phyloP scores from a whole-genome alignment of 2,888 invertebrate genomes.

The Yponomeuta sedellus region DNA sequence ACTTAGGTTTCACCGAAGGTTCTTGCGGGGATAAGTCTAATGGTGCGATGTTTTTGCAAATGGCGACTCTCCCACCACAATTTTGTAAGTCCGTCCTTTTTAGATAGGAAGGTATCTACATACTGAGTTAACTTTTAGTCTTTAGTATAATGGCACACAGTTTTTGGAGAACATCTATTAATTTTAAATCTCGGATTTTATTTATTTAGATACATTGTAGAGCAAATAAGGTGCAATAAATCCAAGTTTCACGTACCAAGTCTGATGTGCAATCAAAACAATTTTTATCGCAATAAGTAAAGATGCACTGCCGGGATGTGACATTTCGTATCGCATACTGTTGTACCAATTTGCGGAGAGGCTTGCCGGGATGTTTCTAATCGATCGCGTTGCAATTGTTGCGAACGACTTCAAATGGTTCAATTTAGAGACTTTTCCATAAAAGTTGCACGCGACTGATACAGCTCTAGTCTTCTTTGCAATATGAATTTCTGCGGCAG shows the following conservation, averaged over 20 bases:
- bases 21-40: background rate
- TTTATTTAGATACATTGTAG: too few species aligned
- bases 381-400: slow-evolving; percentile 51
- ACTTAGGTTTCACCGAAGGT: background rate
- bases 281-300: background rate
- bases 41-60: background rate
- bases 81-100: background rate
- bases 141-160: too few species aligned
- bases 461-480: slow-evolving; percentile 43
- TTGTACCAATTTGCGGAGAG: slow-evolving; percentile 53
- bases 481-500: slow-evolving; percentile 63
- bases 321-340: slow-evolving; percentile 36
- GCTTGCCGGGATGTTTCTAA: slow-evolving; percentile 45
- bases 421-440: slow-evolving; percentile 45
- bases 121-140: too few species aligned
- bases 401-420: slow-evolving; percentile 36
- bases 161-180: too few species aligned
- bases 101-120: too few species aligned
- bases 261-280: too few species aligned
- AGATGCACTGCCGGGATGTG: background rate
- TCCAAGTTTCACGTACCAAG: too few species aligned
- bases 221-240: too few species aligned
- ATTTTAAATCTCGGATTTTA: too few species aligned
- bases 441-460: slow-evolving; percentile 56
- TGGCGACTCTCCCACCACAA: background rate